Base-by-base conservation (phyloP, 2,888 invertebrate species). In the Reticulitermes lucifugus region DNA sequence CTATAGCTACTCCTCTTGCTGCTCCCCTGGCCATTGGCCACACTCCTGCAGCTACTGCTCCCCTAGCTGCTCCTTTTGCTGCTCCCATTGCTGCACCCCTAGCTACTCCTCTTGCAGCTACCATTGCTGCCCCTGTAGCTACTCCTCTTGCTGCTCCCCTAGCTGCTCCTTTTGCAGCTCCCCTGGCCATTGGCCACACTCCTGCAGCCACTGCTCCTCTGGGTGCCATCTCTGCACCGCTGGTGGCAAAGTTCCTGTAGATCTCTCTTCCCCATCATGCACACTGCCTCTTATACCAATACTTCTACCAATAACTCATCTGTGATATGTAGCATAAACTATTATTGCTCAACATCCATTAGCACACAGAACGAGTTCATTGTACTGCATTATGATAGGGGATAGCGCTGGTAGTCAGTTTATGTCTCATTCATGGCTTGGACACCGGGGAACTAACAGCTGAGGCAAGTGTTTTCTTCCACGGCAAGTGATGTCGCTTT, bases 121-220 rank as follows among this genome's bases (percentile, higher is more conserved):
- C 35, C 5, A 12, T 77, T 21, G 41, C 43, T 43, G 4, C 21
- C 9, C 43, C 55, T 25, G 2, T 25, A 9, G 35, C 59, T 25
- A 14, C 41, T 70, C 35, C 79, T 25, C 46, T 65, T 43, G 25
- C 79, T 10, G 43, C 70, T 79, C 79, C 79, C 60, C 70, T 70
- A 21, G 79, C 29, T 18, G 79, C 59, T 55, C 79, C 79, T 55
- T 1, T 79, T 55, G 59, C 73, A 21, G 73, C 79, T 59, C 55
- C 79, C 21, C 59, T 79, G 21, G 51, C 51, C 10, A 6, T 59
- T 29, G 55, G 55, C 79, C 55, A 59, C 18, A 59, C 79, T 35
- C 55, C 79, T 79, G 55, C 79, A 14, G 55, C 51, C 65, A 80
- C 80, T 18, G 79, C 80, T 9, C 84, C 80, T 81, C 65, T 81